These are phyloP conservation scores for Bradynema listronoti DNA, from an alignment of 1,140 invertebrate genomes.

Conservation along the genomic window DNA sequence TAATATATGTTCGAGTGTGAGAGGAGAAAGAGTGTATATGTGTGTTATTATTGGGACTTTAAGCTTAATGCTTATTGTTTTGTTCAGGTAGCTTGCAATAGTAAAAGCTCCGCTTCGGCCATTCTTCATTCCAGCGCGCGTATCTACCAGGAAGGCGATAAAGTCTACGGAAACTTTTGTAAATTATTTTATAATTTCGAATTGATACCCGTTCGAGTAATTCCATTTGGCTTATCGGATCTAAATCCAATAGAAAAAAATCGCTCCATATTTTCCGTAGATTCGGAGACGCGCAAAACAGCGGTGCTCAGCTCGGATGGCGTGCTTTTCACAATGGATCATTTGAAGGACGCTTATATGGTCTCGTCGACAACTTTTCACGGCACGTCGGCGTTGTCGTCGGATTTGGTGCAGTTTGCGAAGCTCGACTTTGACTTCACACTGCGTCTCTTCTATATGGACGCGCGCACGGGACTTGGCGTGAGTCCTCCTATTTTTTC, in stretches of 20 bases:
- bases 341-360: constrained; percentile 23
- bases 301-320: constrained; percentile 15
- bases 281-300: constrained; percentile 11
- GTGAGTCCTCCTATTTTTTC: neutral
- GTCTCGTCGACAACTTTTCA: constrained; percentile 9
- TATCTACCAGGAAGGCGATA: constrained; percentile 21
- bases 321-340: constrained; percentile 26
- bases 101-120: constrained; percentile 10
- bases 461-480: neutral
- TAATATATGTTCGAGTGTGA: neutral
- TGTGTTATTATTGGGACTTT: neutral
- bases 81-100: constrained; percentile 20
- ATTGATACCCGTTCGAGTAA: neutral
- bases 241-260: too few species aligned
- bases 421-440: constrained; percentile 22
- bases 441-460: constrained; percentile 15
- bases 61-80: neutral
- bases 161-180: constrained; percentile 29
- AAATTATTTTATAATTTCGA: constrained; percentile 5
- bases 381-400: constrained; percentile 25
- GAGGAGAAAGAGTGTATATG: too few species aligned
- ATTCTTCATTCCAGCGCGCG: constrained; percentile 20
- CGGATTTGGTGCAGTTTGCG: constrained; percentile 21
- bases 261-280: too few species aligned
- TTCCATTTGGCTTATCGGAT: too few species aligned